Evolutionary conservation across 2,113 vertebrate species (phyloP).

Genomic region (Thomomys bottae): DNA sequence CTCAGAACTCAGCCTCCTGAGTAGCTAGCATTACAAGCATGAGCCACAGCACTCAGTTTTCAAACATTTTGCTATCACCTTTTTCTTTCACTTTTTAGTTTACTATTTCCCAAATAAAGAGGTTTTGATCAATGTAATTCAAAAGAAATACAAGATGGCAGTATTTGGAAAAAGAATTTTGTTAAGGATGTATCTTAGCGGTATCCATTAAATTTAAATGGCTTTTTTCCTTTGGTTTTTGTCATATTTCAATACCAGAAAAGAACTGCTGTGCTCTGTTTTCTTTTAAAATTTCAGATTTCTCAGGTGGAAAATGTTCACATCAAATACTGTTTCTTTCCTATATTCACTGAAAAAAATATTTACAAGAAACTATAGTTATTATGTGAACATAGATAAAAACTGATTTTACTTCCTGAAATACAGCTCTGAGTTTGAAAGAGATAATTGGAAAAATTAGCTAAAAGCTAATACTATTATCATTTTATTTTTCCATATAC

Average conservation of each 20-base stretch:
- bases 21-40: too few relatives aligned
- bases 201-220: conserved; percentile 20
- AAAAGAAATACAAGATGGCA: background rate
- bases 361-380: background rate
- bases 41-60: too few relatives aligned
- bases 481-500: background rate
- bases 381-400: background rate
- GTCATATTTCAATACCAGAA: background rate
- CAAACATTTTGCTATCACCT: background rate
- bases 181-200: background rate
- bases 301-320: background rate
- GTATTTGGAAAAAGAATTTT: background rate
- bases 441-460: background rate
- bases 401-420: background rate
- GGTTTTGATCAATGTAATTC: conserved; percentile 24
- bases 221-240: background rate
- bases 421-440: background rate
- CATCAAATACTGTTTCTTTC: background rate
- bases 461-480: background rate
- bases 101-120: background rate
- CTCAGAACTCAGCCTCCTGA: too few relatives aligned
- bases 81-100: accelerated
- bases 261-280: background rate
- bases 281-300: conserved; percentile 51
- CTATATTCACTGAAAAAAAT: background rate